phyloP scores from a whole-genome alignment of 2,888 invertebrate species.

The Rotaria macrura region DNA sequence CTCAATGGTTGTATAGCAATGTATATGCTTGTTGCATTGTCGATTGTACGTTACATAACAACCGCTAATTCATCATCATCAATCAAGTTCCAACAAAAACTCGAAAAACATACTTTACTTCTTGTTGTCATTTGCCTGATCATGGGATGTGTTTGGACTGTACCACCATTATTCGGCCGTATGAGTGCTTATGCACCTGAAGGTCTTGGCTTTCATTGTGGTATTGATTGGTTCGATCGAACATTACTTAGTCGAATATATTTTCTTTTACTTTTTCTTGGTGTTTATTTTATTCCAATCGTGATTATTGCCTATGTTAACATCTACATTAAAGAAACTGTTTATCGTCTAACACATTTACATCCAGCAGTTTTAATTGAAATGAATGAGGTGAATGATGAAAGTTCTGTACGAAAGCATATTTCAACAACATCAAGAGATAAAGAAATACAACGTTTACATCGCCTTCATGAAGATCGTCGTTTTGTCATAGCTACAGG shows the following conservation, averaged over 20 bases:
- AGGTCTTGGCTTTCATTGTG: constrained; percentile 15
- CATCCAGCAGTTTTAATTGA: neutral
- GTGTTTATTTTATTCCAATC: neutral
- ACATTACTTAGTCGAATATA: neutral
- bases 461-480: neutral
- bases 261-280: neutral
- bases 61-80: neutral
- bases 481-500: neutral
- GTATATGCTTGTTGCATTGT: neutral
- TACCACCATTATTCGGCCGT: neutral
- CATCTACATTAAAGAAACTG: neutral
- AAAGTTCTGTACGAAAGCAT: neutral
- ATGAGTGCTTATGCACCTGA: neutral
- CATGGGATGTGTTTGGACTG: neutral
- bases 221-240: constrained; percentile 8
- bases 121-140: neutral
- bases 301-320: neutral
- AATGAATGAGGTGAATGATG: neutral
- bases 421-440: neutral
- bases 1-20: neutral
- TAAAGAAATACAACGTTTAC: neutral
- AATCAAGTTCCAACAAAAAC: neutral
- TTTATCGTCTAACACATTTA: neutral
- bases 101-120: neutral
- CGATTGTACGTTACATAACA: neutral